Evolutionary conservation across 1,140 invertebrate species (phyloP).

Genomic region (Trichomalopsis sarcophagae): DNA sequence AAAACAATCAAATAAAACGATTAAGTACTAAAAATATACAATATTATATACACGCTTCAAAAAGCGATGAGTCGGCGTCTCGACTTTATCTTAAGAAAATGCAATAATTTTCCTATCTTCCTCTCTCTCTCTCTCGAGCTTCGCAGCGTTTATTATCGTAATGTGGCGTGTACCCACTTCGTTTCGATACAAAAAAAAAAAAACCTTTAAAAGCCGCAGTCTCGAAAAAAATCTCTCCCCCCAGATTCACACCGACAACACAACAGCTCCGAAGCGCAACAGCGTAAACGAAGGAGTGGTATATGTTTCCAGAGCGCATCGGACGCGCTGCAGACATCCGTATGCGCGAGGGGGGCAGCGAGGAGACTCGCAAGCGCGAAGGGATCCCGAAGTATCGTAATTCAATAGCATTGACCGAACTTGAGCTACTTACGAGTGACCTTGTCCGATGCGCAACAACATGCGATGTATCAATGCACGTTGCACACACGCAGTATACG

Average conservation of each 20-base stretch:
- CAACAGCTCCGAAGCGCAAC: not conserved
- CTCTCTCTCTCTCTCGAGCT: too few relatives aligned
- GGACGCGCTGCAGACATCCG: not conserved
- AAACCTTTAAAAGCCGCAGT: too few relatives aligned
- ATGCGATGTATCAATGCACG: not conserved
- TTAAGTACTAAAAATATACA: not conserved
- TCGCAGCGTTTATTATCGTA: too few relatives aligned
- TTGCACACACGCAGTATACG: not conserved
- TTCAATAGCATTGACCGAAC: constrained; percentile 70
- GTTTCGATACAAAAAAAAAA: too few relatives aligned
- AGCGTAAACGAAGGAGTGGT: not conserved
- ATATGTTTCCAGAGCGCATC: not conserved
- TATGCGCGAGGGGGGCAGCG: not conserved
- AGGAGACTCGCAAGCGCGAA: constrained; percentile 5
- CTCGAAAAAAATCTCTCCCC: too few relatives aligned
- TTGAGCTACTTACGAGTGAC: constrained; percentile 71
- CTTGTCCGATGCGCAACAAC: constrained; percentile 57
- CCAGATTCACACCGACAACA: not conserved
- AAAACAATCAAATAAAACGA: not conserved
- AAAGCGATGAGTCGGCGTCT: not conserved
- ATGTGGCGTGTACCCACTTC: not conserved
- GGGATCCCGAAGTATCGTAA: constrained; percentile 63
- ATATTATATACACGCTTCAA: not conserved
- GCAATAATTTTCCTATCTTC: too few relatives aligned
- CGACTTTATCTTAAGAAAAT: not conserved